These are phyloP conservation scores for Metopia argyrocephala DNA, from an alignment of 2,888 invertebrate species.

Conservation along the genomic window DNA sequence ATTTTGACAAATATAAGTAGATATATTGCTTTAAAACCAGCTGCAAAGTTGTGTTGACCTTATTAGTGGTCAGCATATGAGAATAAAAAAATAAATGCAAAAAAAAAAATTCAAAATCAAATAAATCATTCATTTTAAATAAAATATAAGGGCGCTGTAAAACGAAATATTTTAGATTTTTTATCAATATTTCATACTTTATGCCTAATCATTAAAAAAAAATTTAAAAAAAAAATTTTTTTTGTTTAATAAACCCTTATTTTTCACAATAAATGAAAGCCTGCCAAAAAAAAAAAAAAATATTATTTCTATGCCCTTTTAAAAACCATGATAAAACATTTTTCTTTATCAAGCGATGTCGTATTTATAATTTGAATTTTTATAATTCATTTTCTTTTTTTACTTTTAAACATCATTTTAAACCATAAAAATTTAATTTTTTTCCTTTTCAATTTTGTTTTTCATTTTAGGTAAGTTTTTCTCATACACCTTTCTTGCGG, in stretches of 20 bases:
- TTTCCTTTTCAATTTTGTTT: no score
- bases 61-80: no score
- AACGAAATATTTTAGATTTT: neutral
- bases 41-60: no score
- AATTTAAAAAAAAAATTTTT: no score
- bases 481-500: neutral
- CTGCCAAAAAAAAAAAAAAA: slow-evolving; percentile 39
- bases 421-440: neutral
- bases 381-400: neutral
- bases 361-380: no score
- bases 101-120: no score
- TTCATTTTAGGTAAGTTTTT: neutral
- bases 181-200: slow-evolving; percentile 1
- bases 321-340: slow-evolving; percentile 63
- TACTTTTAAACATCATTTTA: neutral
- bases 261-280: no score
- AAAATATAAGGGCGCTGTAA: slow-evolving; percentile 1
- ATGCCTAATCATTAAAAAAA: slow-evolving; percentile 32
- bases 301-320: slow-evolving; percentile 50
- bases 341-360: no score
- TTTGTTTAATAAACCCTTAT: slow-evolving; percentile 34
- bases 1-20: no score
- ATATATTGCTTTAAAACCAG: no score
- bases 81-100: no score
- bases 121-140: slow-evolving; percentile 1